phyloP scores from a whole-genome alignment of 2,113 vertebrate species.

The Typhlomys cinereus region DNA sequence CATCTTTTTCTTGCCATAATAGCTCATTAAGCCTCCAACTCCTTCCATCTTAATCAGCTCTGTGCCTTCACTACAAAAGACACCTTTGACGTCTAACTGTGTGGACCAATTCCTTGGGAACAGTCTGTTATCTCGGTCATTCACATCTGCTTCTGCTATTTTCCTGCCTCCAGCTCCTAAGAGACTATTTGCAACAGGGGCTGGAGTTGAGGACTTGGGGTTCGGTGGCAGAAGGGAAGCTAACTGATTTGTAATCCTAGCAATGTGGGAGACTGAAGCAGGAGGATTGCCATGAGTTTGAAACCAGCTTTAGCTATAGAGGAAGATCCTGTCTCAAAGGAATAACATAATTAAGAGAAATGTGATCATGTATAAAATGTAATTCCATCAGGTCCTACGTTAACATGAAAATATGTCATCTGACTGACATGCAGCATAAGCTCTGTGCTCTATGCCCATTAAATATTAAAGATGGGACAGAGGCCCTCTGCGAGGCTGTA shows the following conservation, averaged over 20 bases:
- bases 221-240: neutral
- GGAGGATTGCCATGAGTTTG: neutral
- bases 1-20: neutral
- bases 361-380: neutral
- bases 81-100: neutral
- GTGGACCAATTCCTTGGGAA: neutral
- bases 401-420: neutral
- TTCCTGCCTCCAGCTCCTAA: neutral
- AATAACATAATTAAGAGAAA: neutral
- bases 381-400: neutral
- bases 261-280: neutral
- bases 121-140: neutral
- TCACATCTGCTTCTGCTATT: neutral
- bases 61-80: neutral
- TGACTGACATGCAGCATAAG: neutral
- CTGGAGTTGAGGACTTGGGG: neutral
- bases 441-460: neutral
- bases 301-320: neutral
- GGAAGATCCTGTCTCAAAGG: neutral
- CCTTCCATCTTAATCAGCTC: neutral
- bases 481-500: fast-evolving
- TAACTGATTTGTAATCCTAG: neutral
- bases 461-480: neutral
- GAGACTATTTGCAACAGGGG: neutral
- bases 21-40: neutral